Base-by-base conservation (phyloP, 2,797 vertebrate species). In the Eidolon dupreanum region DNA sequence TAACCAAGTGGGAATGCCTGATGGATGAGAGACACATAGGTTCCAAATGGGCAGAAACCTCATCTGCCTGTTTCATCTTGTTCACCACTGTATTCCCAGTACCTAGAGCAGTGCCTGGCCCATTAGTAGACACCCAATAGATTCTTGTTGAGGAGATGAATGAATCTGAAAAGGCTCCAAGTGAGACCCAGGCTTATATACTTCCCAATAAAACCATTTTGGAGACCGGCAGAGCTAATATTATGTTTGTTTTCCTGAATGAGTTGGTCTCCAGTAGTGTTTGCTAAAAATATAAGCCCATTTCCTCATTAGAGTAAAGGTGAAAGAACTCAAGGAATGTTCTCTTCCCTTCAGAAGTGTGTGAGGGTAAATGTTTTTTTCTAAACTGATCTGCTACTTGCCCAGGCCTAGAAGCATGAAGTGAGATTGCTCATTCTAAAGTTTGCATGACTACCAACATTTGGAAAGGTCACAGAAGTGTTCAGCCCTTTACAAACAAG, bases 201-300 rank as follows among this genome's bases (percentile, higher is more conserved):
- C 22, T 59, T 12, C 10, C 33, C 84, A 82, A 81, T 11, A 75
- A 77, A 91, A 65, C 33, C 49, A 16, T 73, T 36, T 88, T 61
- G 61, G 41, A 88, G 55, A 92, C 11, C 36, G 22, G 2, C 7
- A 43, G 85, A 51, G 33, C 43, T 31, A 33, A 9, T 12, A 63
- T 13, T 49, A 5, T n/a, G 41, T 81, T 95, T 93, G 31, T 90
- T 83, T 87, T 87, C n/a, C 84, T 53, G 70, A 90, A 36, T 57
- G 28, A 7, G 19, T 28, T 74, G 28, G 13, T 53, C 26, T 71
- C 75, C 33, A 13, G 26, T 16, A 20, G 20, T 88, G 33, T 93
- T 88, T 96, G 88, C 61, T 81, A 51, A 77, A 95, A 92, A 75
- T 20, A 82, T 6, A 71, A 46, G 24, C 6, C 73, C 31, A 22